Base-by-base conservation (phyloP, 2,113 vertebrate genomes). In the Oceanodroma tethys region DNA sequence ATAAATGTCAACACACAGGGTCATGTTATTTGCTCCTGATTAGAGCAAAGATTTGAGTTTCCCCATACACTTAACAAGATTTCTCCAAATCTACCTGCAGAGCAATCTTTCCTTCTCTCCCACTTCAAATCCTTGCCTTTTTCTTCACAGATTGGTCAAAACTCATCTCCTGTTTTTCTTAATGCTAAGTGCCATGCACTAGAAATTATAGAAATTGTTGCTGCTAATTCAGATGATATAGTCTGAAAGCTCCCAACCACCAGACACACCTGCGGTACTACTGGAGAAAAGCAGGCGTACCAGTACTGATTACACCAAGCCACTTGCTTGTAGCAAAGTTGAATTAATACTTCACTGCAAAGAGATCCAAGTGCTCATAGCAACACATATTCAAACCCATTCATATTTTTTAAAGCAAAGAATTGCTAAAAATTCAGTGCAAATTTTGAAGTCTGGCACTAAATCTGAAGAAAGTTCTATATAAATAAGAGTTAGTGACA, bases 1-100 rank as follows among this genome's bases (percentile, higher is more conserved):
- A 0, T 7, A 48, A 48, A 6, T 9, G 65, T 8, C 48, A 68
- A 7, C 0, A 0, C 16, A 53, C 7, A 45, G 23, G 16, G 29
- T 63, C 16, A 15, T 0, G 1, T 8, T 26, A 38, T 38, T 32
- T 60, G 13, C 17, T 38, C 8, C 11, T 19, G 11, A 53, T 34
- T 20, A 50, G 34, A 62, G 20, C 34, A 25, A 63, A 48, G 11
- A 36, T 21, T 38, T 1, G 2, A 7, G 7, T 40, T 79, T 68
- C n/a, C 56, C 23, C 30, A 4, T 0, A 13, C 4, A 0, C 13
- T 16, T 13, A 9, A 42, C 5, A 2, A 5, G 5, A 27, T 23
- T 40, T 74, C 86, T 45, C 52, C 66, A 53, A 36, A 42, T 56
- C 50, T 15, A 22, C 30, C 40, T 70, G n/a, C 9, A 56, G 22